Percentiles rank a stretch among this genome's conserved stretches.
Conservation (phyloP, 2,113 vertebrate genomes). For the Channa argus region DNA sequence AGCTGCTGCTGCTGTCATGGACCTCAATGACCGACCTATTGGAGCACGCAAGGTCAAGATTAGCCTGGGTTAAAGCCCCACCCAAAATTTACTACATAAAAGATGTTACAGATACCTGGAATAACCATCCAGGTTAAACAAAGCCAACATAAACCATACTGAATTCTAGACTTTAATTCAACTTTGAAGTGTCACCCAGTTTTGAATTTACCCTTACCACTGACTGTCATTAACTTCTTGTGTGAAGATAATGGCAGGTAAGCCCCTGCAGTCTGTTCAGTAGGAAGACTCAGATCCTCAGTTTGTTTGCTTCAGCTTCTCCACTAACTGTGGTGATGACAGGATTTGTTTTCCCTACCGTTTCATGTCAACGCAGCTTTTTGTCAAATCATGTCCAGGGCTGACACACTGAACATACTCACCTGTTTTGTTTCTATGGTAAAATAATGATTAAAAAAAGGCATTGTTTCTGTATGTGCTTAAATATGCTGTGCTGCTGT, state of each 20-base stretch:
- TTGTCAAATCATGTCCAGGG: constrained; percentile 49
- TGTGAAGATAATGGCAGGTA: constrained; percentile 53
- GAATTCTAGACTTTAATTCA: neutral
- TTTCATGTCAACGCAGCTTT: constrained; percentile 40
- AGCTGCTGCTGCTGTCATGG: constrained; percentile 95
- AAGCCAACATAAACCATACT: constrained; percentile 10
- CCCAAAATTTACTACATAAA: constrained; percentile 20
- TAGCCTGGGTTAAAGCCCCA: constrained; percentile 86
- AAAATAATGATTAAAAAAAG: constrained; percentile 29
- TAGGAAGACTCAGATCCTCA: constrained; percentile 21
- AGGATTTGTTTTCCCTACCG: constrained; percentile 29
- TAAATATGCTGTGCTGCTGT: constrained; percentile 53
- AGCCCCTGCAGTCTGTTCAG: constrained; percentile 28
- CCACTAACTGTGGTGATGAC: constrained; percentile 28
- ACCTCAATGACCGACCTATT: constrained; percentile 98
- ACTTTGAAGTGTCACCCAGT: neutral
- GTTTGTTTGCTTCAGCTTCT: constrained; percentile 35
- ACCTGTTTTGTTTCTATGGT: constrained; percentile 47
- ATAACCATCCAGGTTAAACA: constrained; percentile 5
- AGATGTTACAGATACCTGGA: constrained; percentile 1
- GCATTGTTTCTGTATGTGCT: constrained; percentile 34
- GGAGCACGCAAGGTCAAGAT: constrained; percentile 98
- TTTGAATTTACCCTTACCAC: constrained; percentile 3
- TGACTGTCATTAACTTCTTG: constrained; percentile 15
- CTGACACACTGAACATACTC: constrained; percentile 37